phyloP scores from a whole-genome alignment of 2,113 vertebrate species.

The Lucifuga dentata region DNA sequence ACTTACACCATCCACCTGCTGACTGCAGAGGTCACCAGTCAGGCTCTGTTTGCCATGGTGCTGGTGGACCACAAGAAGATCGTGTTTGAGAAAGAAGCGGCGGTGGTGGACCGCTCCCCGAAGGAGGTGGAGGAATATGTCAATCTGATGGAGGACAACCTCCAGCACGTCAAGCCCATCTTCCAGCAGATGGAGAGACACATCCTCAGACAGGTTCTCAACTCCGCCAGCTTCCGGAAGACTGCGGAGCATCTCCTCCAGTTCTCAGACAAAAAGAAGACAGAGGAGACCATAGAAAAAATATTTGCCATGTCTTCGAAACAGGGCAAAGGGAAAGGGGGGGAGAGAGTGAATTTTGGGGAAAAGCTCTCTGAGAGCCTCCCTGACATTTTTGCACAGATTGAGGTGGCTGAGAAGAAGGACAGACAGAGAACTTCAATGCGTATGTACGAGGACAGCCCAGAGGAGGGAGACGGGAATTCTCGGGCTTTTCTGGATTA shows the following conservation, averaged over 20 bases:
- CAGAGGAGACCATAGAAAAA: constrained; percentile 89
- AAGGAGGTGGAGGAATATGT: constrained; percentile 89
- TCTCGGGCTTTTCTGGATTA: constrained; percentile 93
- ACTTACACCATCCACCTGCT: constrained; percentile 90
- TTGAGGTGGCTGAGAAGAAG: constrained; percentile 92
- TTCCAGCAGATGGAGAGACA: constrained; percentile 96
- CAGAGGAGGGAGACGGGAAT: constrained; percentile 89
- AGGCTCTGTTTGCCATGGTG: constrained; percentile 89
- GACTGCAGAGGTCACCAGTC: constrained; percentile 84
- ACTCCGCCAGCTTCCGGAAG: constrained; percentile 90
- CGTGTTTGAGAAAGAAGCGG: constrained; percentile 86
- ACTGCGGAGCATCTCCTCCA: constrained; percentile 91
- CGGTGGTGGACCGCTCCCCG: constrained; percentile 66
- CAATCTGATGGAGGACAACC: constrained; percentile 88
- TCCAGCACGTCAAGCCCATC: constrained; percentile 93
- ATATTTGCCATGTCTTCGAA: constrained; percentile 90
- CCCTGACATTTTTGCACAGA: constrained; percentile 95
- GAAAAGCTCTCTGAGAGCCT: constrained; percentile 89
- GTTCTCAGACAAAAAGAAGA: constrained; percentile 93
- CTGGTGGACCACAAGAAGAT: constrained; percentile 89
- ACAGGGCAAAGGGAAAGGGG: constrained; percentile 83
- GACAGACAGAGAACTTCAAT: constrained; percentile 89
- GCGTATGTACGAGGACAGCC: constrained; percentile 88
- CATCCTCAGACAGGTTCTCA: constrained; percentile 90
- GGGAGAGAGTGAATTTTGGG: constrained; percentile 81